Base-by-base conservation (phyloP, 1,140 invertebrate species). In the Drosophila gunungcola region DNA sequence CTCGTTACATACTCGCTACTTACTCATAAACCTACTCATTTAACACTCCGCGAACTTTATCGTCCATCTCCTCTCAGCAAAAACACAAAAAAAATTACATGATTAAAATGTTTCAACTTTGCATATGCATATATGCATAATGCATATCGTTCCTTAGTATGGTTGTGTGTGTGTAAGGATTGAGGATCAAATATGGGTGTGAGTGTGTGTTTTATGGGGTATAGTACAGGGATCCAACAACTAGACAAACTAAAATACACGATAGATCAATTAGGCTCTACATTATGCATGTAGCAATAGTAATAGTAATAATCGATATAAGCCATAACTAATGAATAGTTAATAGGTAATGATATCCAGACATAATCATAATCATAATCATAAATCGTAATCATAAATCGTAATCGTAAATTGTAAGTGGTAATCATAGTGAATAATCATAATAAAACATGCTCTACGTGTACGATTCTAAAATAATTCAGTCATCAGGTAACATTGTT, bases 401-500 rank as follows among this genome's bases (percentile, higher is more conserved):
- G 60, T 62, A 53, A 51, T 36, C 42, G 58, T 80, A 76, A 60
- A 52, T 48, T 54, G 45, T 73, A 78, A 43, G 57, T 39, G 54
- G 45, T 73, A 63, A 79, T 74, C 41, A 54, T 68, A 67, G 45
- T 36, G 32, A 57, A 57, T 72, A 65, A 65, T 54, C 61, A 84
- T 77, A 64, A 73, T 85, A 80, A 88, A 85, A 85, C 84, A 88
- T 84, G 80, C 76, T 70, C 81, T 88, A 89, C 64, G 82, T 88
- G 69, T 90, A 80, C 70, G 55, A 84, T 80, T 90, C 80, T 91
- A 91, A 91, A 91, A 81, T 92, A 92, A 92, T 92, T 92, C 91
- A 92, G 90, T 92, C 91, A 88, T 92, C 91, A 92, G 91, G 91
- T 92, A 92, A 92, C 91, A 92, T 90, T 92, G 91, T 92, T 92